Conservation (phyloP, 2,797 vertebrate species). For the Benthosema pterotum region DNA sequence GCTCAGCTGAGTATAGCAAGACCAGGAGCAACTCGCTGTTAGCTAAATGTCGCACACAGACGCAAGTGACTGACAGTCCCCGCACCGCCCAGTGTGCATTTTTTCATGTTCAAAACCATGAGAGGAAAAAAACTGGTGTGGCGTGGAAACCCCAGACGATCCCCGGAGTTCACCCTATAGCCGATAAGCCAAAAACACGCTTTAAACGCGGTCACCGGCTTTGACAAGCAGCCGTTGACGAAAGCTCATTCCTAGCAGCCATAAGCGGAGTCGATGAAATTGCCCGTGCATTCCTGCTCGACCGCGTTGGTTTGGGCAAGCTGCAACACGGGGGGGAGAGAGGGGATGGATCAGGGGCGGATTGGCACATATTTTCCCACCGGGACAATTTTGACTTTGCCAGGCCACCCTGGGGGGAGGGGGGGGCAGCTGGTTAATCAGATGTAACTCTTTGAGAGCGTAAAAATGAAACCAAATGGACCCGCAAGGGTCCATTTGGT, state of each 20-base stretch:
- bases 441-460: too few relatives aligned
- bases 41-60: conserved; percentile 28
- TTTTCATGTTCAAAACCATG: conserved; percentile 38
- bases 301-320: conserved; percentile 73
- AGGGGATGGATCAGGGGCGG: too few relatives aligned
- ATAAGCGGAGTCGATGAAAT: conserved; percentile 65
- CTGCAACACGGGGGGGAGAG: conserved; percentile 72
- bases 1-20: conserved; percentile 24
- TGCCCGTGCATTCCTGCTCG: conserved; percentile 61
- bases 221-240: conserved; percentile 36
- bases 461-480: too few relatives aligned
- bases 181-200: conserved; percentile 59
- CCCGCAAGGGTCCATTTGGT: too few relatives aligned
- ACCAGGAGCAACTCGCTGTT: conserved; percentile 31
- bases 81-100: conserved; percentile 27
- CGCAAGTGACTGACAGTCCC: conserved; percentile 35
- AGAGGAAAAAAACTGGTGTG: conserved; percentile 45
- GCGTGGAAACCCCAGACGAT: conserved; percentile 33
- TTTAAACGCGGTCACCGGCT: conserved; percentile 47
- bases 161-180: conserved; percentile 42
- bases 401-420: too few relatives aligned
- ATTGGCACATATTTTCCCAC: too few relatives aligned
- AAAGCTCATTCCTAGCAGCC: conserved; percentile 45
- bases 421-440: too few relatives aligned
- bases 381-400: too few relatives aligned